Conservation (phyloP, 1,140 invertebrate species). For the Periplaneta americana region DNA sequence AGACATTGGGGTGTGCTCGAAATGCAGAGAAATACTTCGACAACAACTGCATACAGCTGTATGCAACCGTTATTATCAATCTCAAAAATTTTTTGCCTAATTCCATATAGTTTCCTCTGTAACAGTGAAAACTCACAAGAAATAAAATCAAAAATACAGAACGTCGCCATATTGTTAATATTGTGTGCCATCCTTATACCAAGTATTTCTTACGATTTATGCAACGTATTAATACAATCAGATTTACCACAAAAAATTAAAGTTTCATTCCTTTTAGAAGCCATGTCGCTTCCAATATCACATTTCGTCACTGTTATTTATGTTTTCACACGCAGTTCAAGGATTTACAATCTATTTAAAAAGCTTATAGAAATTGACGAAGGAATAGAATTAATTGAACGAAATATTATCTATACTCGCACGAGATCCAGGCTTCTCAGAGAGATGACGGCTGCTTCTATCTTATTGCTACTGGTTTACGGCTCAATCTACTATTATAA, state of each 20-base stretch:
- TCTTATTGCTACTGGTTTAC: not conserved
- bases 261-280: not conserved
- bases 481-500: too few relatives aligned
- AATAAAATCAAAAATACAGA: not conserved
- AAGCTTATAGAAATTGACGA: not conserved
- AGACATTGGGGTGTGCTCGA: too few relatives aligned
- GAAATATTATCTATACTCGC: not conserved
- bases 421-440: not conserved
- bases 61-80: not conserved
- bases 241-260: not conserved
- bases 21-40: too few relatives aligned
- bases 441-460: not conserved
- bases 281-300: not conserved
- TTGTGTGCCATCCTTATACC: not conserved
- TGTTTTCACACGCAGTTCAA: not conserved
- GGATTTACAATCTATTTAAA: not conserved
- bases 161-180: not conserved
- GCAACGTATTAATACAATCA: not conserved
- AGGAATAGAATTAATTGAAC: not conserved
- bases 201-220: not conserved
- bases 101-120: too few relatives aligned
- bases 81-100: not conserved
- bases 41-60: too few relatives aligned
- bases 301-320: not conserved
- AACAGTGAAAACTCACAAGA: not conserved